Evolutionary conservation across 2,797 vertebrate species (phyloP).

Genomic region (Sebastiscus albofasciatus): DNA sequence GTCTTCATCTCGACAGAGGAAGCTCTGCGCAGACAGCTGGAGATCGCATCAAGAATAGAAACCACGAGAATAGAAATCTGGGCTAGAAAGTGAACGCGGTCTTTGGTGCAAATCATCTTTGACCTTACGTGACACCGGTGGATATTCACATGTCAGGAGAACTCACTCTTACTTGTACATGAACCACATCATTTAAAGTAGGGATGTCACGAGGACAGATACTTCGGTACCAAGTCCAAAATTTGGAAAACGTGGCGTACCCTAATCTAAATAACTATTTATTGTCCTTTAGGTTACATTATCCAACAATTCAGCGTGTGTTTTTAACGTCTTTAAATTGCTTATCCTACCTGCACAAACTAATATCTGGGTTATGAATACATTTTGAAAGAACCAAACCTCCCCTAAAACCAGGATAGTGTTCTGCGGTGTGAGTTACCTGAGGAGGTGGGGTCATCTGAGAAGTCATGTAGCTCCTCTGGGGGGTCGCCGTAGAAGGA

Average conservation of each 20-base stretch:
- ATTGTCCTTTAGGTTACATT: not conserved
- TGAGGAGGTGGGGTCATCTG: conserved; percentile 98
- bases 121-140: not conserved
- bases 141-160: not conserved
- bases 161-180: not conserved
- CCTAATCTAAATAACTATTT: too few relatives aligned
- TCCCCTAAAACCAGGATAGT: not conserved
- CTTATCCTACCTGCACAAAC: not conserved
- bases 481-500: conserved; percentile 99
- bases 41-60: conserved; percentile 16
- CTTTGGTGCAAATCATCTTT: not conserved
- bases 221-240: too few relatives aligned
- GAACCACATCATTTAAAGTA: too few relatives aligned
- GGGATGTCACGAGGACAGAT: too few relatives aligned
- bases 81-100: not conserved
- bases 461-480: conserved; percentile 97
- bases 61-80: conserved; percentile 9
- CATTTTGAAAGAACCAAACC: not conserved
- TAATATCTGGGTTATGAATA: not conserved
- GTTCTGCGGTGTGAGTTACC: conserved; percentile 77
- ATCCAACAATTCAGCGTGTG: not conserved
- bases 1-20: conserved; percentile 36
- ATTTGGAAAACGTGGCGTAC: too few relatives aligned
- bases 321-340: not conserved
- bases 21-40: conserved; percentile 39